Evolutionary conservation across 2,113 vertebrate genomes (phyloP), one percentile per base, ranked within the genome.

Genomic region (Cnemophilus loriae): DNA sequence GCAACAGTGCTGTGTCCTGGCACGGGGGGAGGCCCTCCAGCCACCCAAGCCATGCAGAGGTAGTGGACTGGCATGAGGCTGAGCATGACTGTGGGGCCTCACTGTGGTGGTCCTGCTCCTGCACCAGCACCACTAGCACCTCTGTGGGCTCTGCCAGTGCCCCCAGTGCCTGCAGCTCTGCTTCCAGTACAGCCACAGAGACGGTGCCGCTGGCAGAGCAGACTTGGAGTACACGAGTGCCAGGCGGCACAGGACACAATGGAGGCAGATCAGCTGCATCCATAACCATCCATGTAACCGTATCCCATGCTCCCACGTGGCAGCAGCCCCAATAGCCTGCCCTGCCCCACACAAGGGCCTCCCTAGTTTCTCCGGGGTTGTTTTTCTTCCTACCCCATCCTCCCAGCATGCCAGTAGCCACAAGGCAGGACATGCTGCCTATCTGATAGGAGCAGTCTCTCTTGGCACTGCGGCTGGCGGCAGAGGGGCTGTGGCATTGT

Each of bases 401-500:
- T 91, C 92, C 86, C 50, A 4, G 84, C 27, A 1, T 79, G 85
- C 84, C 18, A 55, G 89, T 50, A 80, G 95, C 96, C 95, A 77
- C 96, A 96, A 82, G 61, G 86, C 94, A 97, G 90, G 94, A 95
- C 94, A 83, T 95, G 78, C 81, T 0, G 5, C 91, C 95, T 97
- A 97, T 97, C 97, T 96, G 95, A 96, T 97, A 85, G 90, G 87
- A 94, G 90, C 97, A 97, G 95, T 57, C 94, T 92, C 90, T 80
- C 86, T 71, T 93, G 92, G 88, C 68, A 64, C 93, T 78, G 78
- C 1, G n/a, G 88, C 90, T 42, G 30, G 80, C 1, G 24, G 81
- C 30, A 11, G 77, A 82, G 83, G 83, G 86, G 87, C 88, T 17
- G 33, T 47, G 16, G 88, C 81, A 47, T 26, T 15, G 96, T 96